A percentile compares a stretch with the other conserved stretches of the same genome.
Conservation (phyloP, 1,140 invertebrate species). For the Cydia fagiglandana region DNA sequence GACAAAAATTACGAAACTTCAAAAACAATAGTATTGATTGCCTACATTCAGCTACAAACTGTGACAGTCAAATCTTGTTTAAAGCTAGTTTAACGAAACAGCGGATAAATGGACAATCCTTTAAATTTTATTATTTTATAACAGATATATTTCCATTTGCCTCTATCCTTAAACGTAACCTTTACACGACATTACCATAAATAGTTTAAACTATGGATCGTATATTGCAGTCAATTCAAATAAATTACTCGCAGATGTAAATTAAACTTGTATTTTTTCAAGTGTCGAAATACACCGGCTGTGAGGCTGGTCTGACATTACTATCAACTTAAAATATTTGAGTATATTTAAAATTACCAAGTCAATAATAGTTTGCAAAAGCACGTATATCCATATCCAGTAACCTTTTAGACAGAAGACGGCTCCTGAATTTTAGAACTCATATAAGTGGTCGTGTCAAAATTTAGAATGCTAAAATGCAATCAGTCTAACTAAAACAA, state of each 20-base stretch:
- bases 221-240: neutral
- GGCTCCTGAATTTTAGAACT: neutral
- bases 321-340: neutral
- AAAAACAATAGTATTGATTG: neutral
- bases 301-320: neutral
- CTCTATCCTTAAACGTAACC: neutral
- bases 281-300: neutral
- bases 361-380: neutral
- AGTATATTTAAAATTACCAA: slow-evolving; percentile 10
- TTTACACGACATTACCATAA: neutral
- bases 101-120: neutral
- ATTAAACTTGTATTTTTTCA: too few species aligned
- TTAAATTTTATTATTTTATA: neutral
- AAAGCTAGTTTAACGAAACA: neutral
- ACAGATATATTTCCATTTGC: neutral
- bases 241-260: neutral
- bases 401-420: neutral
- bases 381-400: neutral
- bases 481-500: neutral
- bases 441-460: neutral
- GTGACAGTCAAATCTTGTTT: neutral
- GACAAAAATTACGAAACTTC: neutral
- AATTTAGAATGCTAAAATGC: neutral
- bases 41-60: neutral
- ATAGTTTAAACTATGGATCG: neutral